Conservation (phyloP, 2,113 vertebrate genomes). For the Etheostoma spectabile region DNA sequence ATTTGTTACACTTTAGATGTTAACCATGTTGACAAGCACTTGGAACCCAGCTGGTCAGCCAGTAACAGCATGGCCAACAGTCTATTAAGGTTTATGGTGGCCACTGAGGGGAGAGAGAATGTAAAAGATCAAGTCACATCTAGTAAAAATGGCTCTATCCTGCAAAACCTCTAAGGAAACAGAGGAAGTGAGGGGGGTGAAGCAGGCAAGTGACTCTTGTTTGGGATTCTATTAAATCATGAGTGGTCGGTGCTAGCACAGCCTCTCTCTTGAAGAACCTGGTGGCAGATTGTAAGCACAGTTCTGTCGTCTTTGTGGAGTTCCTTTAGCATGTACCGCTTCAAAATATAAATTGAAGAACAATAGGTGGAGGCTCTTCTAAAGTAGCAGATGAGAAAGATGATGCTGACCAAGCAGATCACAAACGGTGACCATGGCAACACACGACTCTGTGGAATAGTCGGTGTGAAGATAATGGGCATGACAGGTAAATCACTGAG, state of each 20-base stretch:
- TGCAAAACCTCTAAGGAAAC: neutral
- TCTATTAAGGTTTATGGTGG: neutral
- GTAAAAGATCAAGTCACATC: neutral
- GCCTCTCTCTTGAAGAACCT: neutral
- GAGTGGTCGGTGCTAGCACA: neutral
- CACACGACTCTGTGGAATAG: constrained; percentile 4
- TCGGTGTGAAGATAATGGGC: neutral
- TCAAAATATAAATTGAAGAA: neutral
- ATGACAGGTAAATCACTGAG: constrained; percentile 24
- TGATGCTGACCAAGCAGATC: neutral
- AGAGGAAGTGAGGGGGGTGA: neutral
- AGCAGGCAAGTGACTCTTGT: neutral
- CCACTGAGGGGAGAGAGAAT: neutral
- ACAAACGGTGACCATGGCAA: constrained; percentile 6
- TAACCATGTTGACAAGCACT: neutral
- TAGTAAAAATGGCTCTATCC: neutral
- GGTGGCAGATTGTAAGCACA: neutral
- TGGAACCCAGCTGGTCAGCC: neutral
- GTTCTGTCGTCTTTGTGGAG: neutral
- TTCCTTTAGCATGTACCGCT: neutral
- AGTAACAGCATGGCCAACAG: neutral
- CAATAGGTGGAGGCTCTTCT: neutral
- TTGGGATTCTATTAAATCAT: neutral
- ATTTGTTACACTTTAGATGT: neutral
- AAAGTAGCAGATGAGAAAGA: neutral